Base-by-base conservation (phyloP, 2,797 vertebrate species). In the Myotis findleyi region DNA sequence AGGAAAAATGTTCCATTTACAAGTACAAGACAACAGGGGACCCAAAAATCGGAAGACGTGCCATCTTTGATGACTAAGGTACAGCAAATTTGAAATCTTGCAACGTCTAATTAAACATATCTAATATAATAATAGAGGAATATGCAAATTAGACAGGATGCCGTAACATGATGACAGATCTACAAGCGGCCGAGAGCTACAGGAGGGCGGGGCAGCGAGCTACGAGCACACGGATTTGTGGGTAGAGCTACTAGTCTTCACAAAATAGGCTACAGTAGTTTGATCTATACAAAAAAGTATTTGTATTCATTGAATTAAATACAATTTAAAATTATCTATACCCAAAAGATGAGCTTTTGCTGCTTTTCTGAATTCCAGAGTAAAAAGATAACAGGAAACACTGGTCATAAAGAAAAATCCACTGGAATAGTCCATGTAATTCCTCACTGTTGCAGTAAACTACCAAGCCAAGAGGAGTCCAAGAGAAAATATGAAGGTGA, bases 311-410 rank as follows among this genome's bases (percentile, higher is more conserved):
- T 80, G 38, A 87, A 49, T 69, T 68, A 73, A 87, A 79, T 51
- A 49, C 17, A 84, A 71, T 47, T 79, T 69, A 21, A 91, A 62
- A 69, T 64, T 18, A 89, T 47, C 23, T 79, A 53, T 30, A 94
- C n/a, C 12, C 8, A 14, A 81, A 84, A 82, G 44, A 76, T 69
- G 5, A 59, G 27, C 14, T 38, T 92, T 87, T 94, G 44, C 75
- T 95, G 49, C 44, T 95, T 92, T 95, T 94, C 91, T 94, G 75
- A 96, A 96, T 95, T 97, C 44, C 5, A 98, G 98, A 93, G 95
- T 57, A 66, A 95, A 84, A 97, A 80, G 21, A 53, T 64, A 96
- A 89, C 55, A 23, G 64, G 88, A 97, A 92, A 83, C 64, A 51
- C 27, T 59, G 84, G 4, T 79, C 83, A 62, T 82, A 96, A 96